These are phyloP conservation scores for Myiotriccus ornatus DNA, from an alignment of 2,797 vertebrate species.

Conservation along the genomic window DNA sequence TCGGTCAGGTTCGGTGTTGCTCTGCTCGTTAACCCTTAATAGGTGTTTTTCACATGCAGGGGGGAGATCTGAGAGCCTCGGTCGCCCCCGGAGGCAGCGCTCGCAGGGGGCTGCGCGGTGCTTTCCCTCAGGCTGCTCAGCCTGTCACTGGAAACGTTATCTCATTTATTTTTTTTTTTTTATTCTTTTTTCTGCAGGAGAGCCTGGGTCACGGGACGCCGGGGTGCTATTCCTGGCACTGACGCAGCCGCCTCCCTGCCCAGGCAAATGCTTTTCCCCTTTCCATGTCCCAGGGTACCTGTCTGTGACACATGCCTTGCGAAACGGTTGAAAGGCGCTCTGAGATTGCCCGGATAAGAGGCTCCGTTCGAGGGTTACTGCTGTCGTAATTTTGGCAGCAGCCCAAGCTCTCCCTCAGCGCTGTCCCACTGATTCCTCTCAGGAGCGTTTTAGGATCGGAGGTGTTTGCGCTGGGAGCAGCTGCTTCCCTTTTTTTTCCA, in stretches of 20 bases:
- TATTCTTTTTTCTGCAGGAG: background rate
- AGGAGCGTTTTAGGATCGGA: background rate
- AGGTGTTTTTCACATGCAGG: background rate
- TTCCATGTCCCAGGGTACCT: slow-evolving; percentile 12
- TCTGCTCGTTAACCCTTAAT: background rate
- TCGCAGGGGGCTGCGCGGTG: fast-evolving
- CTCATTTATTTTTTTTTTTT: background rate
- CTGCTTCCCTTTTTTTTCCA: background rate
- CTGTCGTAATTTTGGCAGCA: background rate
- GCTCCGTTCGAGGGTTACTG: background rate
- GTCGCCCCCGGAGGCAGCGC: fast-evolving
- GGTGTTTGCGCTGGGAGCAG: background rate
- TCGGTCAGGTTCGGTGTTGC: fast-evolving
- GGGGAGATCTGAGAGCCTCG: background rate
- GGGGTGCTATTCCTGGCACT: slow-evolving; percentile 36
- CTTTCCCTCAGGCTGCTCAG: background rate
- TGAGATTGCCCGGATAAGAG: slow-evolving; percentile 8
- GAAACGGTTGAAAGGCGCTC: background rate
- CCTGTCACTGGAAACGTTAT: fast-evolving
- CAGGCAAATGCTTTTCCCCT: background rate
- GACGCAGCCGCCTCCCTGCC: background rate
- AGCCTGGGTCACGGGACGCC: background rate
- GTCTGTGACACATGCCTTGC: background rate
- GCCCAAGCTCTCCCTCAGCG: background rate
- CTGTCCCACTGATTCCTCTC: background rate